Evolutionary conservation across 2,797 vertebrate species (phyloP), one percentile per base, ranked within the genome.

Genomic region (Hapalemur alaotrensis): DNA sequence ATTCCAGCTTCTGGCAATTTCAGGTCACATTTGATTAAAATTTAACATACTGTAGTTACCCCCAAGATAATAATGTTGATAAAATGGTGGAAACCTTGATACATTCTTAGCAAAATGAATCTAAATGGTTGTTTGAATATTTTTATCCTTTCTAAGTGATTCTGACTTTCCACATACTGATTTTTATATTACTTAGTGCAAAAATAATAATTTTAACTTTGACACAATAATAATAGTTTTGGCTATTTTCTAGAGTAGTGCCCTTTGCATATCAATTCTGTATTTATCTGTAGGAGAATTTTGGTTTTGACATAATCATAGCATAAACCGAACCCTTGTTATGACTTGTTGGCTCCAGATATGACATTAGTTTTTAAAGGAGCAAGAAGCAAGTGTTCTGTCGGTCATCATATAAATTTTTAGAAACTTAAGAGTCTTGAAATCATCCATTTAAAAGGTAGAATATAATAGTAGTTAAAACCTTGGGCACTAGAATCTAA

Each of bases 1-100:
- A 95, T 79, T 70, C 89, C 54, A 82, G 84, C 48, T 95, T 82
- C 95, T 93, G 91, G 76, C 57, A 57, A 41, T 89, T 93, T 96
- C 28, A 63, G 73, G 41, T 96, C 73, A 67, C 41, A 38, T 1
- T 70, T 78, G 50, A 46, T 50, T 95, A 54, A 92, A 88, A 86
- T 88, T 52, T 80, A 82, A 89, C 50, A 87, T 63, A 63, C 28
- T 32, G 8, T 73, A 32, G 73, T 92, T 61, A 92, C 83, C 35
- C 25, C 69, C 41, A 54, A 78, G 61, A 46, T 92, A 79, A 52
- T 87, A 76, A 78, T 65, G 43, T 59, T 93, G 91, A 93, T 15
- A 50, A 92, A 84, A 92, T 79, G 35, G 46, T 90, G 4, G 78
- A 72, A 92, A 81, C 25, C 32, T 28, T 88, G 72, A 85, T 86